Evolutionary conservation across 2,113 vertebrate genomes (phyloP), one percentile per base, ranked within the genome.

Genomic region (Vimba vimba): DNA sequence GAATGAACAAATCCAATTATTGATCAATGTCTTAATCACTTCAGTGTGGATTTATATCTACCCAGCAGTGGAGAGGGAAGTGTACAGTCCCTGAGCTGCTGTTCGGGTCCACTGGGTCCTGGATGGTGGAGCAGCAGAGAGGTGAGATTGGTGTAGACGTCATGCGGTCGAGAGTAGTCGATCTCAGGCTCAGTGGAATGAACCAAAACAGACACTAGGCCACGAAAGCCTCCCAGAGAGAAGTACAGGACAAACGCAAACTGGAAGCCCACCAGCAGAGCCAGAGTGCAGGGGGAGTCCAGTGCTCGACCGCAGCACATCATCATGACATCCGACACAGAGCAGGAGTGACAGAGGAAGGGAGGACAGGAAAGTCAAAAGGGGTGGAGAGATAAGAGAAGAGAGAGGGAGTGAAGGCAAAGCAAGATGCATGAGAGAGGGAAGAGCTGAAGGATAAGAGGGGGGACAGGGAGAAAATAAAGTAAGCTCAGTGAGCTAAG

Each of bases 211-310:
- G 96, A 96, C 50, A 96, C 96, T 55, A 99, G 93, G 84, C 96
- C 97, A 36, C 94, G 96, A 91, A 99, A 97, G 8, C 97, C 98
- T 0, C 97, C 97, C 0, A 98, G 93, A 0, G 97, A 98, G 90
- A 98, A 97, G 77, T 99, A 98, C 13, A 98, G 96, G 90, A 98
- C 97, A 92, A 99, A 98, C 0, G 96, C 96, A 90, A 99, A 96
- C 94, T 99, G 97, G 93, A 97, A 98, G 80, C 97, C 97, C 77
- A 98, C 94, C 30, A 98, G 94, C 91, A 99, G 92, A 83, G 96
- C 96, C 87, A 99, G 90, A 0, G 97, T 97, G 89, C 98, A 98
- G 0, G 97, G 97, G 12, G 95, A 95, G 91, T 95, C 94, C 88
- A 96, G 91, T 68, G 94, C 93, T 64, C 94, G 92, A 7, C 94